phyloP scores from a whole-genome alignment of 2,888 invertebrate genomes.

The Campoplex capitator region DNA sequence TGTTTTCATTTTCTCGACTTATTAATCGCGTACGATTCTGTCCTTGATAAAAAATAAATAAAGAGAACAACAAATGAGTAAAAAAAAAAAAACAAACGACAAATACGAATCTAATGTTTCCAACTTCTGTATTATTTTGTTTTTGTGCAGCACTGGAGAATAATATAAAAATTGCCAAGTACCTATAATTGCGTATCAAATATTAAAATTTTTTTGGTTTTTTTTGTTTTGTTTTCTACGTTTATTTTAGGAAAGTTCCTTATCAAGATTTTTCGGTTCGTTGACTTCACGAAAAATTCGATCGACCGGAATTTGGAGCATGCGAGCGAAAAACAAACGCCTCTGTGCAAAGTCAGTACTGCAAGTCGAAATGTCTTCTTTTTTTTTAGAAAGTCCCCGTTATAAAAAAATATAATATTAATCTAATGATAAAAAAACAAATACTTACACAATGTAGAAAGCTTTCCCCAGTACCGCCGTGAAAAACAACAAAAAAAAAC shows the following conservation, averaged over 20 bases:
- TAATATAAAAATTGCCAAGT: slow-evolving; percentile 2
- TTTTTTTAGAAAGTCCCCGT: slow-evolving; percentile 53
- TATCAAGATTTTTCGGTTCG: background rate
- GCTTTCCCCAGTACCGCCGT: slow-evolving; percentile 59
- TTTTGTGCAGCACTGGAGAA: slow-evolving; percentile 1
- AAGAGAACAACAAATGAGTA: slow-evolving; percentile 5
- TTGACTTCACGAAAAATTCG: background rate
- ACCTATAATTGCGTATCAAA: background rate
- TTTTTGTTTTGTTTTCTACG: background rate
- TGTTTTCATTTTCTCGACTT: slow-evolving; percentile 58
- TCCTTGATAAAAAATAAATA: slow-evolving; percentile 17
- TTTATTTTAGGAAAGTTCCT: slow-evolving; percentile 2
- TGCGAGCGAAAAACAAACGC: slow-evolving; percentile 19
- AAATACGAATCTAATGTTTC: background rate
- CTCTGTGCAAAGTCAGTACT: slow-evolving; percentile 17
- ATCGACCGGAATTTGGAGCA: slow-evolving; percentile 18
- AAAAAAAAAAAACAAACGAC: background rate
- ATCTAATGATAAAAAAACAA: slow-evolving; percentile 49
- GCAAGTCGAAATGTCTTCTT: slow-evolving; percentile 47
- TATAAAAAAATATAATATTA: slow-evolving; percentile 61
- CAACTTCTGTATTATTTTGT: background rate
- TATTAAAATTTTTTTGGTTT: background rate
- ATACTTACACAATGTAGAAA: slow-evolving; percentile 63
- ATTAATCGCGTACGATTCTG: slow-evolving; percentile 27
- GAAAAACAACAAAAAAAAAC: slow-evolving; percentile 39